Conservation (phyloP, 2,888 invertebrate genomes). For the Phaedon cochleariae region DNA sequence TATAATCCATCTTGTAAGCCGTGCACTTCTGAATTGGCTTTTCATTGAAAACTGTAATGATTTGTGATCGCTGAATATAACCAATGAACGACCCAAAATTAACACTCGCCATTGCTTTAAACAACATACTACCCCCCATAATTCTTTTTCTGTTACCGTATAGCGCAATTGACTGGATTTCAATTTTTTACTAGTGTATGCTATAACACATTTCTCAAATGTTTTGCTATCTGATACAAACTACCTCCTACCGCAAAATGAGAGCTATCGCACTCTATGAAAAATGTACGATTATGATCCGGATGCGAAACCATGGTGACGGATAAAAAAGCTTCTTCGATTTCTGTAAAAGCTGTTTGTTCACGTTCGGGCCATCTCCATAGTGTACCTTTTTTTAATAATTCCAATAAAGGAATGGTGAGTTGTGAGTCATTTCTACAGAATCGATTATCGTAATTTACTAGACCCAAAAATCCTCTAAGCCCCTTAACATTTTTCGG, state of each 20-base stretch:
- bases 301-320: constrained; percentile 25
- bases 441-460: constrained; percentile 4
- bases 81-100: constrained; percentile 21
- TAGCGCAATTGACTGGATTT: constrained; percentile 8
- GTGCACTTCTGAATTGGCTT: constrained; percentile 13
- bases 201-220: constrained; percentile 16
- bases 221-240: constrained; percentile 2
- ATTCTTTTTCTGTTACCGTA: constrained; percentile 27
- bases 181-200: constrained; percentile 25
- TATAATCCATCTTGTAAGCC: constrained; percentile 29
- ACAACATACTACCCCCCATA: constrained; percentile 13
- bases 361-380: constrained; percentile 27
- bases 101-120: constrained; percentile 28
- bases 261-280: constrained; percentile 15
- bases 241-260: constrained; percentile 2
- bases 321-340: constrained; percentile 21
- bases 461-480: constrained; percentile 2
- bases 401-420: not conserved
- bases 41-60: constrained; percentile 22
- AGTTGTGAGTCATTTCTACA: not conserved
- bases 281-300: constrained; percentile 14
- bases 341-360: not conserved
- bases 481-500: no score
- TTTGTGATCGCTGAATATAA: constrained; percentile 34
- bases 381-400: constrained; percentile 18